Evolutionary conservation across 1,140 invertebrate genomes (phyloP).

Genomic region (Chrysomallon squamiferum): DNA sequence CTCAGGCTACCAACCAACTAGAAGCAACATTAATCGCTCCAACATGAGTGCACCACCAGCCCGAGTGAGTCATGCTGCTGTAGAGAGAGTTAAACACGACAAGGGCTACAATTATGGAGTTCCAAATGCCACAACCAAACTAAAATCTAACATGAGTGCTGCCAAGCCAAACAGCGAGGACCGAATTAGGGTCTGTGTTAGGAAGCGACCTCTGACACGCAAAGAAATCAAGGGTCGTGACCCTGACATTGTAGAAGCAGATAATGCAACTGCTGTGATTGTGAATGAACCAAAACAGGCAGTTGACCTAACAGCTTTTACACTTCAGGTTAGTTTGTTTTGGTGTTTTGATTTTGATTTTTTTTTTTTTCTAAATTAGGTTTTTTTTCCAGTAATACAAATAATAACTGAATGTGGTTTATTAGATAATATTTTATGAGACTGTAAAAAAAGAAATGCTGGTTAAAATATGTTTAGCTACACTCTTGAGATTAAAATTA

Average conservation of each 20-base stretch:
- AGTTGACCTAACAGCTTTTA: conserved; percentile 95
- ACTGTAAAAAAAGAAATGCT: too few relatives aligned
- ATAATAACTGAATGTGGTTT: too few relatives aligned
- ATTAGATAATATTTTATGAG: too few relatives aligned
- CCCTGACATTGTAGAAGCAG: conserved; percentile 93
- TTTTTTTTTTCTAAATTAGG: background rate
- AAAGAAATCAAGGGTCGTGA: conserved; percentile 73
- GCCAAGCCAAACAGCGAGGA: conserved; percentile 31
- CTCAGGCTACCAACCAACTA: conserved; percentile 8
- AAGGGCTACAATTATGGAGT: conserved; percentile 61
- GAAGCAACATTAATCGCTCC: conserved; percentile 37
- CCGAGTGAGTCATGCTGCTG: conserved; percentile 18
- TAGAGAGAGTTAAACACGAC: conserved; percentile 38
- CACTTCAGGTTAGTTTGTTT: conserved; percentile 47
- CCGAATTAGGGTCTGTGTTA: conserved; percentile 91
- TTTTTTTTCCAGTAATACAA: conserved; percentile 57
- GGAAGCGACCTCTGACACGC: conserved; percentile 93
- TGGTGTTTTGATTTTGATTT: too few relatives aligned
- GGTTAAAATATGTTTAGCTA: too few relatives aligned
- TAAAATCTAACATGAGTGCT: conserved; percentile 12
- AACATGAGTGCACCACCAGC: conserved; percentile 20
- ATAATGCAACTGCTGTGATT: conserved; percentile 89
- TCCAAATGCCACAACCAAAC: conserved; percentile 30
- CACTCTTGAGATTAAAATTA: too few relatives aligned
- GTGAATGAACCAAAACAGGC: conserved; percentile 97